These are phyloP conservation scores for Acanthopagrus latus DNA, from an alignment of 2,797 vertebrate genomes.

Conservation along the genomic window DNA sequence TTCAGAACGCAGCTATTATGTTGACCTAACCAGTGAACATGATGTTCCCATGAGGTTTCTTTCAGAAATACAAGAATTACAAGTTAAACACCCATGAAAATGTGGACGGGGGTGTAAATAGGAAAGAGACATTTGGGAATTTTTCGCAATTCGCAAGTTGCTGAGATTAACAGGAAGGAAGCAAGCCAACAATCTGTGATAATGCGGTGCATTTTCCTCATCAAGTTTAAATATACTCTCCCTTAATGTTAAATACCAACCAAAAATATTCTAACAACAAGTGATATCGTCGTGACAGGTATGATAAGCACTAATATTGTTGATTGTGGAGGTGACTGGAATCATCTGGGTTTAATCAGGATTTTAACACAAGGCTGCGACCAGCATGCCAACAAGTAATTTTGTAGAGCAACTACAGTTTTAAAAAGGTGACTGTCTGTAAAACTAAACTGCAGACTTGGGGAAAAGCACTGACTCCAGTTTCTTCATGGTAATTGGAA, in stretches of 20 bases:
- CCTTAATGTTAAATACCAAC: not conserved
- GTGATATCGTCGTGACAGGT: too few relatives aligned
- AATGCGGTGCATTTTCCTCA: not conserved
- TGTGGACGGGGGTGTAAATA: constrained; percentile 17
- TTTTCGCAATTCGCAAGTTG: not conserved
- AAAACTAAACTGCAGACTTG: not conserved
- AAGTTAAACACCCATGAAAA: not conserved
- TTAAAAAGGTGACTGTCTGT: not conserved
- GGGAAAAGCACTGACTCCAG: not conserved
- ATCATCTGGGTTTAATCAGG: not conserved
- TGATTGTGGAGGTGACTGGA: not conserved
- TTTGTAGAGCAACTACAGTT: not conserved
- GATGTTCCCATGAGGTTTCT: not conserved
- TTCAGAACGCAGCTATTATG: not conserved
- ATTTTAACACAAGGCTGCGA: not conserved
- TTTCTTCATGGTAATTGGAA: not conserved
- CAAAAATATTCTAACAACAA: not conserved
- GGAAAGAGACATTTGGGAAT: not conserved
- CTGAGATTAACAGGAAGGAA: constrained; percentile 10
- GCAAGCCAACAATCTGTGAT: not conserved
- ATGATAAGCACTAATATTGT: not conserved
- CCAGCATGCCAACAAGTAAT: not conserved
- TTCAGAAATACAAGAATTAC: constrained; percentile 11
- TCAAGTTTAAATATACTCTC: not conserved
- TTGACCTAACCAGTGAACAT: constrained; percentile 15